phyloP scores from a whole-genome alignment of 2,113 vertebrate genomes.

The Capreolus pygargus region DNA sequence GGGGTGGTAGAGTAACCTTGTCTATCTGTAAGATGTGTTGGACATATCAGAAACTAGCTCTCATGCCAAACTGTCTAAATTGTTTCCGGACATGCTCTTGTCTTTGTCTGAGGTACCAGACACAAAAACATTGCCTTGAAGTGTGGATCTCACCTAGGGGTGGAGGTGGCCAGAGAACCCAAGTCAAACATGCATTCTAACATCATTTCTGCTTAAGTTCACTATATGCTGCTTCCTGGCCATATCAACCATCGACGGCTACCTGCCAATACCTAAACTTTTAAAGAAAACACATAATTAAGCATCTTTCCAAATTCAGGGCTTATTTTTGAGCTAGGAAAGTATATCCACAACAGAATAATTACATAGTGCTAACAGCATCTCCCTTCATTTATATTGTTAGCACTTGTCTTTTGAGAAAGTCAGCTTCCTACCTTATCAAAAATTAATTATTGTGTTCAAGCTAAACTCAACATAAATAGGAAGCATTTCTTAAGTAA shows the following conservation, averaged over 20 bases:
- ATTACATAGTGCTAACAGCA: slow-evolving; percentile 10
- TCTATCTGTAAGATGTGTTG: neutral
- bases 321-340: slow-evolving; percentile 43
- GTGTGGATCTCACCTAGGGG: neutral
- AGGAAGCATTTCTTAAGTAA: neutral
- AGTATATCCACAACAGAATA: slow-evolving; percentile 27
- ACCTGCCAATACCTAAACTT: slow-evolving; percentile 11
- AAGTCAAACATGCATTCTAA: neutral
- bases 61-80: neutral
- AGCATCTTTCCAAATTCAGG: slow-evolving; percentile 2
- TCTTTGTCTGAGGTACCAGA: neutral
- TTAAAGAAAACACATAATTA: slow-evolving; percentile 28
- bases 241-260: neutral
- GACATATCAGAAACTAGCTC: neutral
- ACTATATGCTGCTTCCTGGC: neutral
- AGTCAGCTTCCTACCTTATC: neutral
- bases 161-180: neutral
- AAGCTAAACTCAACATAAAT: slow-evolving; percentile 15
- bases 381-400: neutral
- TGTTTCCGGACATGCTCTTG: neutral
- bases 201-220: neutral
- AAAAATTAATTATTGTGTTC: neutral
- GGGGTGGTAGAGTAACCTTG: neutral
- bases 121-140: neutral
- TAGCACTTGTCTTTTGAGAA: neutral